Evolutionary conservation across 1,140 invertebrate genomes (phyloP), one percentile per base, ranked within the genome.

Genomic region (Drosophila ercepeae): DNA sequence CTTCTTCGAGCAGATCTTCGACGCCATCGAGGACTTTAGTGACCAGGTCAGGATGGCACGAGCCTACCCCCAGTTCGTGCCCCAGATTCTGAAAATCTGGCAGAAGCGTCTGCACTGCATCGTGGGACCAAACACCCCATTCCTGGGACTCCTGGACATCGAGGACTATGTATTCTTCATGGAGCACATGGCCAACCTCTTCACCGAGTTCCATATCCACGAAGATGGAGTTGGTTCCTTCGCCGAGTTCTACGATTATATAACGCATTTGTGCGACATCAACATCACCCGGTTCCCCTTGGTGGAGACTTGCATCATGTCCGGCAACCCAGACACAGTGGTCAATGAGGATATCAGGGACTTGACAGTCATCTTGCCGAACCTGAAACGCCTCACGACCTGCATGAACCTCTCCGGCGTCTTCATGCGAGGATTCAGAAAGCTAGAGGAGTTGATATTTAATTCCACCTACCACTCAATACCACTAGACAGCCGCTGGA

Each of bases 1-100:
- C 21, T 89, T 88, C 46, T 88, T 88, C 6, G 82, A 88, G 61
- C 83, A 88, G 53, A 88, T 88, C 16, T 88, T 89, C 34, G 82
- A 88, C 18, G 34, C 58, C n/a, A 88, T 88, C 44, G 70, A 74
- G 6, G 60, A 59, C 39, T 21, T 88, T 0, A 64, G 54, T n/a
- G 82, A 88, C 46, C 83, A 88, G 41, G 82, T 88, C 29, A 29
- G 82, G 7, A 88, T 88, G 82, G 83, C 82, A n/a, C 59, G 83
- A 13, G 82, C 82, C 6, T 88, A 88, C 63, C 82, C 82, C 0
- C 82, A 88, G 41, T 88, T 88, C 3, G 6, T 88, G 29, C 64
- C 78, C 0, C 34, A 59, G 1, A 71, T 88, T 2, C 16, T 88
- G 1, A 74, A 75, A 44, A 46, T 82, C 7, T 88, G 82, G 82